These are phyloP conservation scores for Eupithecia tripunctaria DNA, from an alignment of 2,888 invertebrate species.

Conservation along the genomic window DNA sequence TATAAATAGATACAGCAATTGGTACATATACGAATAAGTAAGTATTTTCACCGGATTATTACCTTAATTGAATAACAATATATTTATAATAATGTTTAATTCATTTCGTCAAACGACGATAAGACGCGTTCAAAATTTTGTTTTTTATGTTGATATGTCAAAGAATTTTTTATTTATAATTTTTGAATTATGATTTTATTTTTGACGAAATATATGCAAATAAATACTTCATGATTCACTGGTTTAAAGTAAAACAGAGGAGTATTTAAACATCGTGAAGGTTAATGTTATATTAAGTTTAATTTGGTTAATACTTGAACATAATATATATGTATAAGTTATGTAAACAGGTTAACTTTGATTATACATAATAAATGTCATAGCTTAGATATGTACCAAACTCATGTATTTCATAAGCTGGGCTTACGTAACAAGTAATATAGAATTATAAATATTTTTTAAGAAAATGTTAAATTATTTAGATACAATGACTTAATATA, in stretches of 20 bases:
- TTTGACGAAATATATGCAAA: too few relatives aligned
- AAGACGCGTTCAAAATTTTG: background rate
- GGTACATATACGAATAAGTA: background rate
- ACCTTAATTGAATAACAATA: background rate
- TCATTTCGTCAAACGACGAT: constrained; percentile 17
- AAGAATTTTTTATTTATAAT: constrained; percentile 10
- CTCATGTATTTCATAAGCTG: constrained; percentile 11
- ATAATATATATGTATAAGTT: background rate
- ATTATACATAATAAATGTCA: constrained; percentile 11
- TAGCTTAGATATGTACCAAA: constrained; percentile 8
- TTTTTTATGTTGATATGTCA: constrained; percentile 14
- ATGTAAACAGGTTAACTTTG: background rate
- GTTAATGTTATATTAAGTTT: background rate
- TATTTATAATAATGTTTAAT: constrained; percentile 14
- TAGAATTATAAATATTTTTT: constrained; percentile 10
- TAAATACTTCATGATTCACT: too few relatives aligned
- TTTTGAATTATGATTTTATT: background rate
- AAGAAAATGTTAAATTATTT: constrained; percentile 33
- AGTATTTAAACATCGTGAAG: background rate
- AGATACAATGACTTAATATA: background rate
- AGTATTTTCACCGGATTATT: background rate
- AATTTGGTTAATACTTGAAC: background rate
- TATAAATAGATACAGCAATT: background rate
- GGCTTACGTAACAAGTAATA: constrained; percentile 11
- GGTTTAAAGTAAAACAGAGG: background rate